These are phyloP conservation scores for Argynnis bischoffii DNA, from an alignment of 2,888 invertebrate species.

Conservation along the genomic window DNA sequence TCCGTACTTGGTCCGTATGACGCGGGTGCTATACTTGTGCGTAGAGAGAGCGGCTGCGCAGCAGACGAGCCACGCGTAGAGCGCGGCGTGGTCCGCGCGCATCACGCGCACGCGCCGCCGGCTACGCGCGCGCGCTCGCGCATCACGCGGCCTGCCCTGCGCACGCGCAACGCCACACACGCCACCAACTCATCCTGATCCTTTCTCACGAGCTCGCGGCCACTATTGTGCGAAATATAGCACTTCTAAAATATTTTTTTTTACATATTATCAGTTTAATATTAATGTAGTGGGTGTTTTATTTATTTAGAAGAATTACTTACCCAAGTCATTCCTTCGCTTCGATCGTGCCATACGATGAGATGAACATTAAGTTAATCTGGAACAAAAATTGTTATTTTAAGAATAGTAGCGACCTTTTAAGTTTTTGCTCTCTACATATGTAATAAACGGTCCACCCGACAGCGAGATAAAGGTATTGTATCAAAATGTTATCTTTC, in stretches of 20 bases:
- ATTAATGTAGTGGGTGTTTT: too few species aligned
- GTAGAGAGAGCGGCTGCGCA: constrained; percentile 81
- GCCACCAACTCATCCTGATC: constrained; percentile 59
- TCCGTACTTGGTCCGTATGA: constrained; percentile 95
- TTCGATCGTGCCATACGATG: constrained; percentile 43
- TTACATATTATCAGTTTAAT: neutral
- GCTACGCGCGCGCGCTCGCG: constrained; percentile 55
- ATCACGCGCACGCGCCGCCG: constrained; percentile 76
- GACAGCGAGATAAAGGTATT: too few species aligned
- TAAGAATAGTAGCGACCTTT: neutral
- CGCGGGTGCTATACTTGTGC: constrained; percentile 91
- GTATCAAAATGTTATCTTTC: too few species aligned
- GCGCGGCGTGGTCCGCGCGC: constrained; percentile 79
- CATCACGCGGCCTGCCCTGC: constrained; percentile 55
- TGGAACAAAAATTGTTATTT: constrained; percentile 46
- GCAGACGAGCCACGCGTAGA: constrained; percentile 81
- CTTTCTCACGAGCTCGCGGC: constrained; percentile 63
- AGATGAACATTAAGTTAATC: constrained; percentile 60
- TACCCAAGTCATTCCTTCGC: constrained; percentile 69
- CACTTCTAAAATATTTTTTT: neutral
- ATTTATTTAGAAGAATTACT: constrained; percentile 39
- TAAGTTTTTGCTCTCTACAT: neutral
- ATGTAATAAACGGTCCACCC: neutral
- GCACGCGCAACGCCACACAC: constrained; percentile 55
- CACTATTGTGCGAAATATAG: constrained; percentile 51